These are phyloP conservation scores for Tachuris rubrigastra DNA, from an alignment of 2,113 vertebrate species.

Conservation along the genomic window DNA sequence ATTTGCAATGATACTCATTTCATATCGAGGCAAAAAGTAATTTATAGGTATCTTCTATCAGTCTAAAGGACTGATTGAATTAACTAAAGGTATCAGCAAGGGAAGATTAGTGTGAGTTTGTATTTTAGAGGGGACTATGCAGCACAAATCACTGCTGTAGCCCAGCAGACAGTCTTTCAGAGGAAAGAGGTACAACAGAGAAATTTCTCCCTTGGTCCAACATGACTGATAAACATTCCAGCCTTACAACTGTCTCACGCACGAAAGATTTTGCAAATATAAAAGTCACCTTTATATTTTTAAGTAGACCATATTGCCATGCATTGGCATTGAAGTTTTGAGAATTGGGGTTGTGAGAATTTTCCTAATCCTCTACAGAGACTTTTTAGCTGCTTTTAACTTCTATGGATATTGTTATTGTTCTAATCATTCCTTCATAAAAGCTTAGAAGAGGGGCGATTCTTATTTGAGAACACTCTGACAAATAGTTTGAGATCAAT, in stretches of 20 bases:
- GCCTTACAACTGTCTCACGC: background rate
- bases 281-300: background rate
- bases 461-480: background rate
- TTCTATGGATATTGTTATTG: background rate
- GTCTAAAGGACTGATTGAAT: background rate
- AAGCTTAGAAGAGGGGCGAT: background rate
- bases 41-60: background rate
- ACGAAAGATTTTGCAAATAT: background rate
- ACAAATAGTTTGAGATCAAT: background rate
- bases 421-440: background rate
- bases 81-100: background rate
- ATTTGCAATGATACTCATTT: background rate
- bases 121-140: background rate
- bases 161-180: background rate
- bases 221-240: background rate
- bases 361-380: background rate
- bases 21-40: background rate
- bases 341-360: background rate
- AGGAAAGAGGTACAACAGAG: background rate
- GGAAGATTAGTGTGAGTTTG: background rate
- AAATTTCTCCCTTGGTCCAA: background rate
- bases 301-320: background rate
- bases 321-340: background rate
- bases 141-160: background rate
- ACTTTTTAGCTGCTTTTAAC: background rate